phyloP scores from a whole-genome alignment of 1,140 invertebrate species.

The Pygmarrhopalites habei region DNA sequence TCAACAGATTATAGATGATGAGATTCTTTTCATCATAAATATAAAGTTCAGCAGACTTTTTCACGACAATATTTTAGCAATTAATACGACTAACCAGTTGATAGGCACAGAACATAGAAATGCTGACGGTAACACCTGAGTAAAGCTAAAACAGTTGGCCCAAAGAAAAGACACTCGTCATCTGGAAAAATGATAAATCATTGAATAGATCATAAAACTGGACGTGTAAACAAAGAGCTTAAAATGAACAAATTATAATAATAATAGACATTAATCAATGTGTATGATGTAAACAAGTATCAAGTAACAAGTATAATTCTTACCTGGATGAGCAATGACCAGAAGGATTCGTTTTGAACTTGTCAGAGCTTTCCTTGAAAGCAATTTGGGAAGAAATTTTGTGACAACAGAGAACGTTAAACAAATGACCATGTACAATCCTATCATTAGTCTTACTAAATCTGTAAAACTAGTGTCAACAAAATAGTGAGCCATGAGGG shows the following conservation, averaged over 20 bases:
- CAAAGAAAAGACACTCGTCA: constrained; percentile 98
- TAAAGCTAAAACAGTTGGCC: constrained; percentile 72
- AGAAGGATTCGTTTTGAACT: constrained; percentile 36
- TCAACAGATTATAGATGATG: too few species aligned
- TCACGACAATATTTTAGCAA: too few species aligned
- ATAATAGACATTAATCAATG: too few species aligned
- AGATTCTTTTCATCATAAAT: too few species aligned
- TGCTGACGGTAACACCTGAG: constrained; percentile 51
- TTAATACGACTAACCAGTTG: constrained; percentile 63
- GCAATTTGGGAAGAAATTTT: neutral
- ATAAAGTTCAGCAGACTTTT: too few species aligned
- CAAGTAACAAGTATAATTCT: constrained; percentile 41
- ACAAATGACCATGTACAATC: neutral
- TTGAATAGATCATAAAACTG: too few species aligned
- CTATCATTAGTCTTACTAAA: neutral
- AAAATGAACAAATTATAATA: too few species aligned
- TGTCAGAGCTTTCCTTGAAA: constrained; percentile 9
- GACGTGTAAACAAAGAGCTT: too few species aligned
- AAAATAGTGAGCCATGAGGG: too few species aligned
- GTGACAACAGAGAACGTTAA: neutral
- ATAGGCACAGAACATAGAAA: constrained; percentile 77
- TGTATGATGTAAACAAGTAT: too few species aligned
- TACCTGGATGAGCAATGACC: constrained; percentile 59
- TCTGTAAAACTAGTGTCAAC: neutral
- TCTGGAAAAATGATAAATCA: constrained; percentile 55